phyloP scores from a whole-genome alignment of 1,140 invertebrate species.

The Eulimnadia texana region DNA sequence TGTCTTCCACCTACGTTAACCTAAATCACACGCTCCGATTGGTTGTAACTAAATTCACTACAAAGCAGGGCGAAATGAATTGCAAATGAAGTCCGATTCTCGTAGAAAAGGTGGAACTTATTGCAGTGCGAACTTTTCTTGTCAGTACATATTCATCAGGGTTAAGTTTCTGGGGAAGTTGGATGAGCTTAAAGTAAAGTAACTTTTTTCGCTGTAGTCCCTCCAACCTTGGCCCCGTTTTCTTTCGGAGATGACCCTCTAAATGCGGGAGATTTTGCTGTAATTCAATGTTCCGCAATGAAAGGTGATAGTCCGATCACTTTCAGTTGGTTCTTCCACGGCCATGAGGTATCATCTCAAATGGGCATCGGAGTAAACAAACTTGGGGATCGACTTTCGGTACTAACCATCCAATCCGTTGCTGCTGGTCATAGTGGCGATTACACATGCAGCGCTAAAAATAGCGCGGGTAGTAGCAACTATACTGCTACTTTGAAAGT shows the following conservation, averaged over 20 bases:
- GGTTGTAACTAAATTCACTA: neutral
- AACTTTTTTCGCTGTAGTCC: slow-evolving; percentile 31
- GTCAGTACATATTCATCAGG: no score
- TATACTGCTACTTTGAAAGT: slow-evolving; percentile 45
- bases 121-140: neutral
- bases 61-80: neutral
- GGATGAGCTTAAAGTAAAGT: neutral
- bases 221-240: slow-evolving; percentile 56
- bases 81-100: no score
- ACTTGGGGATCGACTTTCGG: slow-evolving; percentile 50
- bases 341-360: slow-evolving; percentile 23
- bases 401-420: slow-evolving; percentile 38
- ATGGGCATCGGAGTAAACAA: slow-evolving; percentile 30
- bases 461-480: slow-evolving; percentile 31
- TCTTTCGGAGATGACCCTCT: slow-evolving; percentile 40
- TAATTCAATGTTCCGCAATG: slow-evolving; percentile 24
- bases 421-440: slow-evolving; percentile 40
- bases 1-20: neutral
- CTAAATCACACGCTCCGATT: slow-evolving; percentile 1
- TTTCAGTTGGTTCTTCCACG: slow-evolving; percentile 13
- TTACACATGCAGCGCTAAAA: slow-evolving; percentile 37
- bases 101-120: neutral
- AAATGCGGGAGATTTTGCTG: slow-evolving; percentile 21
- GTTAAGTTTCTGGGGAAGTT: no score
- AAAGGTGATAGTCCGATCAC: slow-evolving; percentile 28